Percentiles rank a stretch among this genome's conserved stretches.
phyloP scores from a whole-genome alignment of 2,888 invertebrate genomes.

The Patella caerulea region DNA sequence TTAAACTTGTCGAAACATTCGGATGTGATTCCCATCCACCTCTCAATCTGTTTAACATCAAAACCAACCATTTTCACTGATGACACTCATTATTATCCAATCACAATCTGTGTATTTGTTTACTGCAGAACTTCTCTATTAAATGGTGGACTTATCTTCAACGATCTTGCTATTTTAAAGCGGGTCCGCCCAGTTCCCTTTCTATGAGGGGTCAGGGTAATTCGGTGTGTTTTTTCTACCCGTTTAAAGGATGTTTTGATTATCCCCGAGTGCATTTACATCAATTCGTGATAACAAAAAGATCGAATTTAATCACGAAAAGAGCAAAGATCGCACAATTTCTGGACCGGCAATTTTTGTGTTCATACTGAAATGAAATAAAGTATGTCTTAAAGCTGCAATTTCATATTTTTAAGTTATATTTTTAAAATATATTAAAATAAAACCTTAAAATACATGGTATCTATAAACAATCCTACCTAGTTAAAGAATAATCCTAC shows the following conservation, averaged over 20 bases:
- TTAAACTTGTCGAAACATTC: neutral
- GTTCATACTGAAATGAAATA: too few species aligned
- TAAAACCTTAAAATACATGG: too few species aligned
- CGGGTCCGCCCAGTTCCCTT: constrained; percentile 2
- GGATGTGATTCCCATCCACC: neutral
- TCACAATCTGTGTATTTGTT: neutral
- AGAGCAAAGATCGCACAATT: neutral
- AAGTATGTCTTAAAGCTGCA: too few species aligned
- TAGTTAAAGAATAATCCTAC: too few species aligned
- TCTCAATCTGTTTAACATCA: neutral
- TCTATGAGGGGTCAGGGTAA: neutral
- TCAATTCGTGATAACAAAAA: neutral
- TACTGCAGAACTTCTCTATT: neutral
- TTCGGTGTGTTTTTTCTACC: neutral
- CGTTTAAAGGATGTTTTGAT: neutral
- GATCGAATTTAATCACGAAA: neutral
- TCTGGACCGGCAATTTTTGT: too few species aligned
- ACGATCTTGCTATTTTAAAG: neutral
- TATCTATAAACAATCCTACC: too few species aligned
- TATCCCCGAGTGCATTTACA: neutral
- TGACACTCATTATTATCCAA: constrained; percentile 10
- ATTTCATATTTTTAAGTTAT: too few species aligned
- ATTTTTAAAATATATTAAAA: too few species aligned
- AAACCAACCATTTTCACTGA: neutral
- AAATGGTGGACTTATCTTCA: neutral